Evolutionary conservation across 2,888 invertebrate species (phyloP).

Genomic region (Philaethria dido): DNA sequence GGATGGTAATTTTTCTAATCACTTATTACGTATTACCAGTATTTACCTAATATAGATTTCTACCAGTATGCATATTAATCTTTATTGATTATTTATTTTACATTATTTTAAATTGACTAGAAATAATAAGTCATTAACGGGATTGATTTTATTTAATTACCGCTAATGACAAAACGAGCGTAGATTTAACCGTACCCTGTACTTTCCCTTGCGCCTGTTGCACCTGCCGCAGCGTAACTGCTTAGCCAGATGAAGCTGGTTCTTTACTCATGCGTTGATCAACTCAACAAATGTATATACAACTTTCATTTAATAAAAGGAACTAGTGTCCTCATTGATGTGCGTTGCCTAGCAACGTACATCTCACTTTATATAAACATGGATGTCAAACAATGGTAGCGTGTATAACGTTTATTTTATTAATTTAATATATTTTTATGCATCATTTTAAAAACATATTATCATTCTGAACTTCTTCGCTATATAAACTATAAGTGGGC

Average conservation of each 20-base stretch:
- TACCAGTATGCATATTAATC: neutral
- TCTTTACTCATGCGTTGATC: slow-evolving; percentile 62
- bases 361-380: no score
- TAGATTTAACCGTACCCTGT: slow-evolving; percentile 73
- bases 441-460: no score
- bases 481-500: no score
- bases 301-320: slow-evolving; percentile 46
- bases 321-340: no score
- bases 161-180: slow-evolving; percentile 79
- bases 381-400: no score
- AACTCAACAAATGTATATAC: slow-evolving; percentile 52
- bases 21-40: neutral
- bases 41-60: neutral
- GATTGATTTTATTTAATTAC: slow-evolving; percentile 77
- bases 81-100: neutral
- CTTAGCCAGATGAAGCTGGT: slow-evolving; percentile 66
- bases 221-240: slow-evolving; percentile 50
- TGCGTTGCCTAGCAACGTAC: no score
- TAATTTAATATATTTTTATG: no score
- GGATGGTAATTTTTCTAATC: neutral
- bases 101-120: slow-evolving; percentile 41
- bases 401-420: no score
- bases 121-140: slow-evolving; percentile 64
- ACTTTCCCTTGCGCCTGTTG: slow-evolving; percentile 69
- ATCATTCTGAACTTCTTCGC: no score